Evolutionary conservation across 2,797 vertebrate genomes (phyloP).

Genomic region (Glossophaga mutica): DNA sequence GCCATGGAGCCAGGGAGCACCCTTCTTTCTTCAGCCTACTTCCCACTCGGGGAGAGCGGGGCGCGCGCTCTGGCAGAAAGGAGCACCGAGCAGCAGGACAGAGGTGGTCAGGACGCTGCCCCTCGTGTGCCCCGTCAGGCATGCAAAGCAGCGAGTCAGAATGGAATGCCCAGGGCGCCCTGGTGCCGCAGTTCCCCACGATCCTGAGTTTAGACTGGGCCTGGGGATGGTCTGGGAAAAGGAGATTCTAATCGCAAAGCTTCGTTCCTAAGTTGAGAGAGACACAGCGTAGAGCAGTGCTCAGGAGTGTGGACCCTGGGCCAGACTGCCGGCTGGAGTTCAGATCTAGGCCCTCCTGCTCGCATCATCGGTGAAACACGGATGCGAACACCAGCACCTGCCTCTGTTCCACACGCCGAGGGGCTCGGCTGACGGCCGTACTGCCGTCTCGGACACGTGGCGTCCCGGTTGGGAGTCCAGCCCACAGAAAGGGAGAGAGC

Average conservation of each 20-base stretch:
- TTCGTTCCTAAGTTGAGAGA: neutral
- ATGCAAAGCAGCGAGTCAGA: no score
- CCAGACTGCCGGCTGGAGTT: neutral
- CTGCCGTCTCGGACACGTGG: neutral
- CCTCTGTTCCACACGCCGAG: neutral
- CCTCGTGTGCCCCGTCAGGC: accelerated
- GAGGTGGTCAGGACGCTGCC: neutral
- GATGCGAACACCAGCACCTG: neutral
- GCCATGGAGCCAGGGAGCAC: conserved; percentile 28
- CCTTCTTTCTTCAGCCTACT: conserved; percentile 18
- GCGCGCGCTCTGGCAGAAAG: conserved; percentile 28
- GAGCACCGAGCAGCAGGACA: neutral
- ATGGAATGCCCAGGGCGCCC: accelerated
- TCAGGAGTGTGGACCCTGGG: neutral
- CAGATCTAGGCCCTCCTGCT: neutral
- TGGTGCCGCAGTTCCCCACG: neutral
- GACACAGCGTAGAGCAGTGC: neutral
- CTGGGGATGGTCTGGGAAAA: neutral
- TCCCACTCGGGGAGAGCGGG: conserved; percentile 53
- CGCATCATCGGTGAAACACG: neutral
- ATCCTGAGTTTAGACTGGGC: neutral
- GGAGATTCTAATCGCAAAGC: neutral
- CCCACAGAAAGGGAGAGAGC: neutral
- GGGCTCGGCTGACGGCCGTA: neutral
- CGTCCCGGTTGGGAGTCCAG: neutral